These are phyloP conservation scores for Griposia aprilina DNA, from an alignment of 2,888 invertebrate genomes.

Conservation along the genomic window DNA sequence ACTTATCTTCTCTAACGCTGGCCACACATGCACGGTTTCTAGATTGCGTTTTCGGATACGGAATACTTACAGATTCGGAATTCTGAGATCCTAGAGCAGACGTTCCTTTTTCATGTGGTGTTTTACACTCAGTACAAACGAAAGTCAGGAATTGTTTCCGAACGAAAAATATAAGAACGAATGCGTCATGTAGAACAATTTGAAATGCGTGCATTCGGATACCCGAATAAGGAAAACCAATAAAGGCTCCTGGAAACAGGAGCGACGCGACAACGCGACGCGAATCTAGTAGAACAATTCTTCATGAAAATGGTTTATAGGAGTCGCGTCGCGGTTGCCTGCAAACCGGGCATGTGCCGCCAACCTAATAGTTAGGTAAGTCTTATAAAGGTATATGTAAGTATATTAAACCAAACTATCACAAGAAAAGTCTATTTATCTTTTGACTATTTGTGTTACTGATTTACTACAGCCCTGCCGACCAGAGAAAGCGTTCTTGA, in stretches of 20 bases:
- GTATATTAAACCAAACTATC: constrained; percentile 6
- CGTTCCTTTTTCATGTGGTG: not conserved
- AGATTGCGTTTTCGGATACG: not conserved
- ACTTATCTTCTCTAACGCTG: not conserved
- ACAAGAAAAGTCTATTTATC: constrained; percentile 1
- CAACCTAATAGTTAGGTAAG: not conserved
- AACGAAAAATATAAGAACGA: not conserved
- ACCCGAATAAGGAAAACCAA: not conserved
- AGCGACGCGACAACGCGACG: too few relatives aligned
- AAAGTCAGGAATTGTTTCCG: not conserved
- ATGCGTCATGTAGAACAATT: not conserved
- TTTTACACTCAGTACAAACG: not conserved
- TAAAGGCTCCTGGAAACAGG: too few relatives aligned
- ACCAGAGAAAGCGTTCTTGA: too few relatives aligned
- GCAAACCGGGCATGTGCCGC: not conserved
- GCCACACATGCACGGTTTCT: not conserved
- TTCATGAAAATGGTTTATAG: too few relatives aligned
- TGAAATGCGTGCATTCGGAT: not conserved
- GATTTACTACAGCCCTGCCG: too few relatives aligned
- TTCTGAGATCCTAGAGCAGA: not conserved
- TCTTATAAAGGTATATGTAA: not conserved
- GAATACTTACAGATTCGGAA: not conserved
- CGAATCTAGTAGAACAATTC: too few relatives aligned
- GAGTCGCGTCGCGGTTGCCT: too few relatives aligned
- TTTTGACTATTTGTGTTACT: constrained; percentile 1